Base-by-base conservation (phyloP, 1,140 invertebrate species). In the Latrodectus geometricus region DNA sequence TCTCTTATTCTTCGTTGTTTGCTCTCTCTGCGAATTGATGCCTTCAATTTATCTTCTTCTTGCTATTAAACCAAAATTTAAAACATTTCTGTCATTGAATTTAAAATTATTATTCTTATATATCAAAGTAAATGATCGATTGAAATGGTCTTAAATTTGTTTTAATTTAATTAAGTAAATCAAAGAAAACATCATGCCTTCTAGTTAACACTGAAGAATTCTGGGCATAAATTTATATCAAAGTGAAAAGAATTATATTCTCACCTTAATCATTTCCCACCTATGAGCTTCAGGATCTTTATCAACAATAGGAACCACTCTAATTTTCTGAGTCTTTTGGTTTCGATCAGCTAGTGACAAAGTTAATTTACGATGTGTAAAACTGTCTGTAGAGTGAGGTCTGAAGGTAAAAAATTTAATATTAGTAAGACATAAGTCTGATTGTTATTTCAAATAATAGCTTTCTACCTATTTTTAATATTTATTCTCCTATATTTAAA, bases 291-390 rank as follows among this genome's bases (percentile, higher is more conserved):
- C 98, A 9, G 98, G 98, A 93, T 99, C 97, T 88, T 94, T 94
- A 17, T 97, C 97, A 80, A 98, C 97, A 91, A 96, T 96, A 0
- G 97, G 97, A 73, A 99, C 91, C 50, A 99, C 97, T 92, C 99
- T 98, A 89, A 99, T 98, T 84, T 98, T 98, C 20, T 96, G 95
- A 14, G 97, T 96, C 91, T 99, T 99, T 80, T 96, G 96, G n/a
- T 97, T 98, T 14, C 98, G 93, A 91, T 99, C 98, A 8, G 98
- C 98, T 72, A 99, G 92, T 0, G 97, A 99, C 91, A 99, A 93
- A 0, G 98, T 99, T 95, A 99, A 98, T 93, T 99, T 99, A 87
- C 97, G 94, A 92, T 99, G 98, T 3, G 98, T 99, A 91, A 99
- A 98, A 4, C 97, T 98, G 90, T 99, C 98, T 0, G 98, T 99